These are phyloP conservation scores for Boloria euphrosyne DNA, from an alignment of 2,888 invertebrate species.

Conservation along the genomic window DNA sequence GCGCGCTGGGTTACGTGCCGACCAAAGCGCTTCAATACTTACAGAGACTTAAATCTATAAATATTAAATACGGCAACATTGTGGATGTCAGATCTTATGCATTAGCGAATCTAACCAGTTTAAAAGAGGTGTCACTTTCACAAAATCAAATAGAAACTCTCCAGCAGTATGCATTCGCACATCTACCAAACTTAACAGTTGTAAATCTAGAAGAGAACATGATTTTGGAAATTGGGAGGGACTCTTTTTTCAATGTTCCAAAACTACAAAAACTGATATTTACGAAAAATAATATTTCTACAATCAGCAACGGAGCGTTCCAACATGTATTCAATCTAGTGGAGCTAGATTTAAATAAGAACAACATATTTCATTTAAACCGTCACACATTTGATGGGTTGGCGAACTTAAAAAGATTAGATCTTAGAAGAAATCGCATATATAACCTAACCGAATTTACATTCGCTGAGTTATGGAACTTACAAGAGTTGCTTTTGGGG, in stretches of 20 bases:
- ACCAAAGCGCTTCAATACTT: constrained; percentile 86
- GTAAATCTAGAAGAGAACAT: constrained; percentile 89
- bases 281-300: constrained; percentile 92
- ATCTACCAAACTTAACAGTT: constrained; percentile 85
- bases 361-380: constrained; percentile 88
- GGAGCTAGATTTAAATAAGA: constrained; percentile 90
- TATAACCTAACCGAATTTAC: constrained; percentile 90
- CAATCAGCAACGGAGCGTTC: constrained; percentile 92
- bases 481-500: constrained; percentile 86
- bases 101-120: constrained; percentile 87
- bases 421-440: constrained; percentile 88
- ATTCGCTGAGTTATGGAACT: constrained; percentile 89
- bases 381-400: constrained; percentile 90
- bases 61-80: constrained; percentile 87
- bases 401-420: constrained; percentile 87
- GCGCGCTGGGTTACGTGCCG: constrained; percentile 87
- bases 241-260: constrained; percentile 88
- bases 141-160: constrained; percentile 87
- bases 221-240: constrained; percentile 87
- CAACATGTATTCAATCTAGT: constrained; percentile 87
- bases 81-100: constrained; percentile 86
- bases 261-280: constrained; percentile 88
- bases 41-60: constrained; percentile 85
- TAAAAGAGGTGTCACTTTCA: constrained; percentile 85
- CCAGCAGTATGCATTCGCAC: constrained; percentile 87